A percentile compares a stretch with the other conserved stretches of the same genome.
Conservation (phyloP, 2,888 invertebrate species). For the Cephus nigrinus region DNA sequence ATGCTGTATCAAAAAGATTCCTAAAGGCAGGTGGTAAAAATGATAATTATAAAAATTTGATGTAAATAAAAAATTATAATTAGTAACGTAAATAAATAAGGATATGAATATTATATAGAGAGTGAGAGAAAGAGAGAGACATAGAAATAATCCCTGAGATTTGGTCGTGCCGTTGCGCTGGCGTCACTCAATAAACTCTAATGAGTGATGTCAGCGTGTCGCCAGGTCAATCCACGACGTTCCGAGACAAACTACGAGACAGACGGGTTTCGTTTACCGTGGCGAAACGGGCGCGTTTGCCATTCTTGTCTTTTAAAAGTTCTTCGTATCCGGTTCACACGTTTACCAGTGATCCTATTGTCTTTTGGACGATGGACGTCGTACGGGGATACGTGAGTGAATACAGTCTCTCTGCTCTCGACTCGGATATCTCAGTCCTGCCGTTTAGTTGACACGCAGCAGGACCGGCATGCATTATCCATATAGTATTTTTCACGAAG, state of each 20-base stretch:
- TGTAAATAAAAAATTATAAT: no score
- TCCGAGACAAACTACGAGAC: constrained; percentile 53
- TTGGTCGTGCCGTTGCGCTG: constrained; percentile 8
- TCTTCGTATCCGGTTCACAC: not conserved
- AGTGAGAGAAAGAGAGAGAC: not conserved
- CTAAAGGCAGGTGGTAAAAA: no score
- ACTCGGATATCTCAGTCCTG: not conserved
- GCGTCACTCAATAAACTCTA: constrained; percentile 54
- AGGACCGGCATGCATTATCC: not conserved
- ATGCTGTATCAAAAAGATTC: no score
- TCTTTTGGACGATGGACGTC: constrained; percentile 47
- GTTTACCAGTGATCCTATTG: not conserved
- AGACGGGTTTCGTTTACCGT: not conserved
- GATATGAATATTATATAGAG: no score
- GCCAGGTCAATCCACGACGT: constrained; percentile 62
- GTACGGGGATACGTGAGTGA: constrained; percentile 59
- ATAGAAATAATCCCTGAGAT: not conserved
- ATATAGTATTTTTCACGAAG: not conserved
- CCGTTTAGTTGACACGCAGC: not conserved
- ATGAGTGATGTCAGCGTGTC: constrained; percentile 64
- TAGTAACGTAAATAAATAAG: no score
- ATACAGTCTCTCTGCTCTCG: not conserved
- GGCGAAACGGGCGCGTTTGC: not conserved
- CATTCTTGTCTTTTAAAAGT: not conserved
- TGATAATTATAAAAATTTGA: no score